Base-by-base conservation (phyloP, 2,113 vertebrate genomes). In the Boleophthalmus pectinirostris region DNA sequence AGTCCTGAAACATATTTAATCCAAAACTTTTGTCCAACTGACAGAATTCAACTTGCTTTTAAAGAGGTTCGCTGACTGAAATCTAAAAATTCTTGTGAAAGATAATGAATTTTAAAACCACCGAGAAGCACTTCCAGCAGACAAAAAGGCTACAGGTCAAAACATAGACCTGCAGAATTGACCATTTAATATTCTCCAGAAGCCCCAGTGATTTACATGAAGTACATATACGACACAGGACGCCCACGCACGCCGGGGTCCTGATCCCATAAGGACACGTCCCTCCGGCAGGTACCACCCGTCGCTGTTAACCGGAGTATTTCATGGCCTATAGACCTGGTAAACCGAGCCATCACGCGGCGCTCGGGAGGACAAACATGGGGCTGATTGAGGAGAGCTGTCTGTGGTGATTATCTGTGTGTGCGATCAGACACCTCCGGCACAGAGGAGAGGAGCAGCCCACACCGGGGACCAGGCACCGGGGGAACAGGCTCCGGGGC, bases 401-500 rank as follows among this genome's bases (percentile, higher is more conserved):
- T 79, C 77, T 54, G 75, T 74, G 73, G 73, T 81, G 82, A 84
- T 89, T 93, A 94, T 94, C 93, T 83, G 81, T 16, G 18, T 79
- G 85, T 91, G 92, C 91, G 89, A 94, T 94, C 93, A 93, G 93
- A 94, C 90, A 92, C 92, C 88, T 77, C 72, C 58, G 60, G 75
- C 71, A 61, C 71, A 68, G 75, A 82, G 68, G 80, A 81, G 61
- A 58, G 23, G 56, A 58, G 49, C 16, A 16, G 49, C 49, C 49
- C 49, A 20, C 84, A 84, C 23, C 68, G 51, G 45, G 53, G 54
- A 72, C 83, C 70, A 82, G 72, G 80, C 79, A 66, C 7, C 24
- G 82, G 72, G 70, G 84, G 54, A 72, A 82, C 70, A 82, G 72
- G 80, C 79, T 64, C 7, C 24, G 82, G 72, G 70, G 84, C 83